Conservation (phyloP, 1,140 invertebrate species). For the Nasonia vitripennis region DNA sequence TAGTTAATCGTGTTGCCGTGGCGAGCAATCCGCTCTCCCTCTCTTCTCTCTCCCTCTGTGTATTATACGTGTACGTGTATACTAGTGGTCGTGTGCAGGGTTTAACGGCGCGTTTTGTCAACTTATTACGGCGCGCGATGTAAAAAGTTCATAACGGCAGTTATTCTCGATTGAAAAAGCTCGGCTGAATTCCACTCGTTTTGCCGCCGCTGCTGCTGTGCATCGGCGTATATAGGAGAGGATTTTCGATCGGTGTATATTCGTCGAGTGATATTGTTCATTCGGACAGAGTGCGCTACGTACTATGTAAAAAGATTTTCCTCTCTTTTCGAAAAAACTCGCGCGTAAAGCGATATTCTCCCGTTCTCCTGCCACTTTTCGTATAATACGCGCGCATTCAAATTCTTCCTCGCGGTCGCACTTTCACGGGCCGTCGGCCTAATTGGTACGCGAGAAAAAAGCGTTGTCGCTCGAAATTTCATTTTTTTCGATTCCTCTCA, state of each 20-base stretch:
- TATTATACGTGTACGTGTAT: background rate
- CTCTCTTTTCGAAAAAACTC: too few species aligned
- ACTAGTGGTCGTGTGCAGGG: background rate
- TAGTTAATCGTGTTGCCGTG: slow-evolving; percentile 59
- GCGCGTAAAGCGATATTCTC: too few species aligned
- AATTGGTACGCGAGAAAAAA: slow-evolving; percentile 9
- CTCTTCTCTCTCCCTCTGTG: background rate
- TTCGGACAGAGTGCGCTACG: too few species aligned
- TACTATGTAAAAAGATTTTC: too few species aligned
- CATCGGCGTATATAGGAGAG: background rate
- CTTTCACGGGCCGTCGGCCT: background rate
- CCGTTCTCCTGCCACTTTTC: too few species aligned
- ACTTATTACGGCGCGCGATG: background rate
- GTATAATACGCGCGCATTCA: background rate
- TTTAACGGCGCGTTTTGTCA: slow-evolving; percentile 23
- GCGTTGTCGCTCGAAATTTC: background rate
- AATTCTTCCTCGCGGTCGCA: too few species aligned
- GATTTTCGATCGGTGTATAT: background rate
- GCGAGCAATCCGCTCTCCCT: background rate
- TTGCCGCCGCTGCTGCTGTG: background rate
- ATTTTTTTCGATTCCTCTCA: background rate
- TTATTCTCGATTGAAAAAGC: background rate
- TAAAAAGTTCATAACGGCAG: slow-evolving; percentile 18
- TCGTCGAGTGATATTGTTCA: too few species aligned
- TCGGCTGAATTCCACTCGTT: background rate